These are phyloP conservation scores for Todiramphus saurophagus DNA, from an alignment of 2,113 vertebrate genomes.

Conservation along the genomic window DNA sequence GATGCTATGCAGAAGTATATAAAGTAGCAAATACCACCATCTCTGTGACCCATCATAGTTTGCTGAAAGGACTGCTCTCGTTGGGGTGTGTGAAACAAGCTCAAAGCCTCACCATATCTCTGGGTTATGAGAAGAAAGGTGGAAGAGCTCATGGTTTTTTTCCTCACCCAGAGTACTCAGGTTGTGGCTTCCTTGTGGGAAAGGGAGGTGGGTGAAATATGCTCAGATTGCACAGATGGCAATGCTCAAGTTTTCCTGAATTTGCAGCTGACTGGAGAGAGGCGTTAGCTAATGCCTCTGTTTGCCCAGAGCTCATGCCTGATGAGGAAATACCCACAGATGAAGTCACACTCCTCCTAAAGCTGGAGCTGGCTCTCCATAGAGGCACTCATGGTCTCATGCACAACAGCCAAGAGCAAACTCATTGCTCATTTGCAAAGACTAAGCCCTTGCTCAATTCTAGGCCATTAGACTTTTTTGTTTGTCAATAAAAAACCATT, in stretches of 20 bases:
- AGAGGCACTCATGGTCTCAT: not conserved
- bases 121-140: not conserved
- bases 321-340: not conserved
- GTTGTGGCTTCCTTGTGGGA: not conserved
- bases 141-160: not conserved
- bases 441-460: not conserved
- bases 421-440: not conserved
- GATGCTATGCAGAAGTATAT: not conserved
- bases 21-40: not conserved
- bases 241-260: not conserved
- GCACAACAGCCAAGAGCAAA: not conserved
- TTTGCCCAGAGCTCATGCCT: not conserved
- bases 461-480: not conserved
- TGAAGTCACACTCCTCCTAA: not conserved
- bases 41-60: not conserved
- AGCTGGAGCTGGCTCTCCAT: not conserved
- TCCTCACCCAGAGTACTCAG: not conserved
- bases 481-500: not conserved
- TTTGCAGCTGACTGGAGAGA: not conserved
- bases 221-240: not conserved
- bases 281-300: not conserved
- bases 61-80: not conserved
- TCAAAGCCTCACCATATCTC: not conserved
- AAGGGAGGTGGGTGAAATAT: not conserved
- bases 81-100: not conserved